Evolutionary conservation across 2,888 invertebrate species (phyloP).

Genomic region (Automeris io): DNA sequence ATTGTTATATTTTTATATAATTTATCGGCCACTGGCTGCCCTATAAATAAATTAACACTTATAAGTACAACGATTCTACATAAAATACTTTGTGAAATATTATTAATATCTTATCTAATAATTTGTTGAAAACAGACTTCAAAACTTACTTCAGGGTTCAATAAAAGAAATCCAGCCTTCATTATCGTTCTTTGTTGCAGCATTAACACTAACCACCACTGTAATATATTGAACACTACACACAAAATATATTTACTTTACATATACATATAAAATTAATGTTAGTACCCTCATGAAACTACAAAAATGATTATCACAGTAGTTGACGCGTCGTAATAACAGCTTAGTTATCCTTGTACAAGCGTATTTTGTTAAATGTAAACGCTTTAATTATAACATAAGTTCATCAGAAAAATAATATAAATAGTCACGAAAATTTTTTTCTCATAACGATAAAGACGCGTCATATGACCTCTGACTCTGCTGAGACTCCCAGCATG

Average conservation of each 20-base stretch:
- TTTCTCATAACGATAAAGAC: slow-evolving; percentile 60
- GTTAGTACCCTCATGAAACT: slow-evolving; percentile 57
- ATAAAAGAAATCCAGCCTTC: slow-evolving; percentile 16
- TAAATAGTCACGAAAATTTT: slow-evolving; percentile 59
- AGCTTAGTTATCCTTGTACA: slow-evolving; percentile 36
- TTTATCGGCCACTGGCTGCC: too few relatives aligned
- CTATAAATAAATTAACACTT: too few relatives aligned
- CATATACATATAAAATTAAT: slow-evolving; percentile 45
- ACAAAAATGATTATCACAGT: slow-evolving; percentile 56
- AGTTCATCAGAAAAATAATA: slow-evolving; percentile 53
- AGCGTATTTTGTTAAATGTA: slow-evolving; percentile 25
- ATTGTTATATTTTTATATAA: too few relatives aligned
- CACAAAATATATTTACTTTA: slow-evolving; percentile 37
- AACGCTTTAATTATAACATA: slow-evolving; percentile 39
- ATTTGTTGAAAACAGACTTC: not conserved
- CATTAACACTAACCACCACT: slow-evolving; percentile 25
- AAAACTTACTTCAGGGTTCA: slow-evolving; percentile 12
- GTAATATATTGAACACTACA: slow-evolving; percentile 56
- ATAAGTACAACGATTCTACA: too few relatives aligned
- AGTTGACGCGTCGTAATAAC: slow-evolving; percentile 63
- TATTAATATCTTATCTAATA: too few relatives aligned
- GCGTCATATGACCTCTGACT: slow-evolving; percentile 71
- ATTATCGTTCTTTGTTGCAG: not conserved
- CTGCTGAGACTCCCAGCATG: slow-evolving; percentile 74
- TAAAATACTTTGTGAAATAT: too few relatives aligned